Base-by-base conservation (phyloP, 1,140 invertebrate genomes). In the Tetramorium alpestre region DNA sequence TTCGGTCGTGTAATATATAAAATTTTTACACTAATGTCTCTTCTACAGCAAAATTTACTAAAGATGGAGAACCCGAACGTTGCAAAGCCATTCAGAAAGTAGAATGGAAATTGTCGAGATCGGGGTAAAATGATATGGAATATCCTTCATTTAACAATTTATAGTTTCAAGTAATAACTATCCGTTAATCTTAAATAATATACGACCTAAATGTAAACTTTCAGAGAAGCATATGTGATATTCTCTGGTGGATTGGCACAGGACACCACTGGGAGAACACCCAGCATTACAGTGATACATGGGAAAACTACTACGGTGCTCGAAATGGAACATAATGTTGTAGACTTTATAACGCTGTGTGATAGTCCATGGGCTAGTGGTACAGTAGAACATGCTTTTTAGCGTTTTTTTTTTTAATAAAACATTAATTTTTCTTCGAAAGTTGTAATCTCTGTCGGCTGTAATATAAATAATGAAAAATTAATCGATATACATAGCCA, bases 321-420 rank as follows among this genome's bases (percentile, higher is more conserved):
- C 89, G 99, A 99, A 96, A 99, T 99, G 99, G 99, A 99, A 93
- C 98, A 99, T 95, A 98, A 98, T 93, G 99, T 99, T 70, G 97
- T 99, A 70, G 99, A 99, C 96, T 99, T 99, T 96, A 97, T 99
- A 92, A 98, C 98, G 44, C 96, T 99, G 28, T 99, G 98, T 96
- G 98, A 99, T 95, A 99, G 97, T 92, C 98, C 98, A 38, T 99
- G 98, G 96, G 96, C 97, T 77, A 98, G 98, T 94, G 98, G 98
- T 99, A 95, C 96, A 96, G 96, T 89, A 65, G 47, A 56, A 75
- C 18, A 82, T 56, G 28, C 13, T 58, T 58, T 38, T 51, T 33
- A 13, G 22, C 47, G 3, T 58, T 82, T 82, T 44, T 80, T 80
- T 80, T 47, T 47, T 47, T 11, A 38, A 25, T 56, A 56, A 78